Evolutionary conservation across 2,797 vertebrate species (phyloP), one percentile per base, ranked within the genome.

Genomic region (Muraenolepis orangiensis): DNA sequence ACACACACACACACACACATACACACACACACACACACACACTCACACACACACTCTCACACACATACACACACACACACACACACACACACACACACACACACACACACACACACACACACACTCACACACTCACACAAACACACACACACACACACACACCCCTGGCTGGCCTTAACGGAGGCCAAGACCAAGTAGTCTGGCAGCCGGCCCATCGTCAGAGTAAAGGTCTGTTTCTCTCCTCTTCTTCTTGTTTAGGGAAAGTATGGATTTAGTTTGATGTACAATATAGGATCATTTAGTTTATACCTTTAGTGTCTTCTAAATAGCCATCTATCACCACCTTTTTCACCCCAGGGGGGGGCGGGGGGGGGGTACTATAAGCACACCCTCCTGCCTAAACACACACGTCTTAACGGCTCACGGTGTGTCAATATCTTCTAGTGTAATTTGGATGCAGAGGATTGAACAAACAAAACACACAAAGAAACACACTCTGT

Each of bases 91-190:
- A 66, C 64, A 8, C 64, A 28, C 64, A 8, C 64, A 28, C 64
- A 8, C 64, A 28, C 64, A 28, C 64, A 28, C 64, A 28, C 64
- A 28, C 64, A 28, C 20, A 66, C 64, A 28, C 64, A 66, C 64
- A 5, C 20, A 23, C 20, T 2, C 64, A 28, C 23, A 28, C 64
- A 28, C 20, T 6, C 18, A 26, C 20, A n/a, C 23, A 20, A 4
- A 66, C n/a, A 66, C 18, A n/a, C 7, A 74, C 80, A 78, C 68
- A 80, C 38, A 83, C 81, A 88, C 69, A 82, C 32, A 34, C 32
- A 34, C 32, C 32, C 32, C 3, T 8, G 32, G 32, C 32, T 34
- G 32, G 32, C 32, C 12, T 10, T 38, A 11, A 38, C 12, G 36
- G 10, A 38, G 10, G 36, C 36, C 36, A 1, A 38, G 36, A 12